Evolutionary conservation across 2,888 invertebrate genomes (phyloP).

Genomic region (Synergus laeviventris): DNA sequence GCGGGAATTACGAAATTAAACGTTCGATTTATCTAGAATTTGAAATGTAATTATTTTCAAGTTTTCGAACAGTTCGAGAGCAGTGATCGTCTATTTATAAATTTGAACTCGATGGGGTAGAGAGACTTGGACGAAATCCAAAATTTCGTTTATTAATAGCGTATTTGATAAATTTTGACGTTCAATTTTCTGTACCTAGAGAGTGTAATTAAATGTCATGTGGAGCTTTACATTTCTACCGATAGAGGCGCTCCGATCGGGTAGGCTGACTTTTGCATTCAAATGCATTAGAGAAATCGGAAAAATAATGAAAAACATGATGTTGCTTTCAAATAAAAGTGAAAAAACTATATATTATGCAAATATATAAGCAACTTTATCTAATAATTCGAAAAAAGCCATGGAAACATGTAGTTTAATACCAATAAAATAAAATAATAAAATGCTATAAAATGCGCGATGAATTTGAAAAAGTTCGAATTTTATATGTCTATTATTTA

Average conservation of each 20-base stretch:
- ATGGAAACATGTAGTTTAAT: too few relatives aligned
- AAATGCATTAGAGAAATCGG: too few relatives aligned
- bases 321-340: too few relatives aligned
- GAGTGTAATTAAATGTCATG: background rate
- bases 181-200: background rate
- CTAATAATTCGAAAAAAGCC: too few relatives aligned
- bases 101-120: background rate
- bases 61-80: background rate
- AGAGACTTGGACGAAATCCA: background rate
- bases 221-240: background rate
- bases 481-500: too few relatives aligned
- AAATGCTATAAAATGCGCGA: too few relatives aligned
- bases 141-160: background rate
- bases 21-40: background rate
- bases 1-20: slow-evolving; percentile 14
- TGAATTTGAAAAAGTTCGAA: too few relatives aligned
- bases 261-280: too few relatives aligned
- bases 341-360: too few relatives aligned
- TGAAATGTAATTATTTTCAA: background rate
- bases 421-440: too few relatives aligned
- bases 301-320: too few relatives aligned
- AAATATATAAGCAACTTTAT: too few relatives aligned
- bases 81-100: background rate
- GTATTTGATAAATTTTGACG: background rate
- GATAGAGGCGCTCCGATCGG: background rate